phyloP scores from a whole-genome alignment of 64 coral and sea anemone genomes.

The Montipora foliosa region DNA sequence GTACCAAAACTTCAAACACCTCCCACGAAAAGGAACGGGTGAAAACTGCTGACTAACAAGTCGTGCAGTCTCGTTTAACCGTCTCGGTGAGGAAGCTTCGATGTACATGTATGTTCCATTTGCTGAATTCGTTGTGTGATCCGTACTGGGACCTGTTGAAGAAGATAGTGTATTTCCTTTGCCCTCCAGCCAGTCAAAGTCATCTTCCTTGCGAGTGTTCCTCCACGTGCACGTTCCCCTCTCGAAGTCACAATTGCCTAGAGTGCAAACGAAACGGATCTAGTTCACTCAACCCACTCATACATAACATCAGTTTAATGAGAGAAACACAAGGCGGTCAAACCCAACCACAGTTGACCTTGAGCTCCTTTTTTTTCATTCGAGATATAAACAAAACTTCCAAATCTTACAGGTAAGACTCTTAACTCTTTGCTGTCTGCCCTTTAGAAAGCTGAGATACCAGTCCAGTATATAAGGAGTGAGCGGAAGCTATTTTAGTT shows the following conservation, averaged over 20 bases:
- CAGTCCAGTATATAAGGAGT: not conserved
- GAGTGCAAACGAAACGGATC: not conserved
- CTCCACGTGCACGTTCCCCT: constrained; percentile 91
- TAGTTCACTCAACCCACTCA: not conserved
- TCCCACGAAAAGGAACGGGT: constrained; percentile 54
- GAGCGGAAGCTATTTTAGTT: not conserved
- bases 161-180: constrained; percentile 72
- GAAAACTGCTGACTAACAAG: constrained; percentile 78
- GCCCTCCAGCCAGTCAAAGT: constrained; percentile 93
- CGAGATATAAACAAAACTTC: no score
- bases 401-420: no score
- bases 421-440: not conserved
- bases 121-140: constrained; percentile 81
- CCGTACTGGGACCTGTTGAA: constrained; percentile 77
- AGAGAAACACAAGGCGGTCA: not conserved
- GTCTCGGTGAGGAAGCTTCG: constrained; percentile 85
- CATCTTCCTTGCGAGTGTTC: constrained; percentile 79
- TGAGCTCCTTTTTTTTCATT: no score
- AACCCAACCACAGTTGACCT: no score
- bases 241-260: constrained; percentile 96
- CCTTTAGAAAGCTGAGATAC: not conserved
- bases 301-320: not conserved
- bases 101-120: constrained; percentile 96
- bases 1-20: constrained; percentile 93
- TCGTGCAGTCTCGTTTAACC: constrained; percentile 65